Conservation (phyloP, 2,797 vertebrate genomes). For the Urosaurus nigricauda region DNA sequence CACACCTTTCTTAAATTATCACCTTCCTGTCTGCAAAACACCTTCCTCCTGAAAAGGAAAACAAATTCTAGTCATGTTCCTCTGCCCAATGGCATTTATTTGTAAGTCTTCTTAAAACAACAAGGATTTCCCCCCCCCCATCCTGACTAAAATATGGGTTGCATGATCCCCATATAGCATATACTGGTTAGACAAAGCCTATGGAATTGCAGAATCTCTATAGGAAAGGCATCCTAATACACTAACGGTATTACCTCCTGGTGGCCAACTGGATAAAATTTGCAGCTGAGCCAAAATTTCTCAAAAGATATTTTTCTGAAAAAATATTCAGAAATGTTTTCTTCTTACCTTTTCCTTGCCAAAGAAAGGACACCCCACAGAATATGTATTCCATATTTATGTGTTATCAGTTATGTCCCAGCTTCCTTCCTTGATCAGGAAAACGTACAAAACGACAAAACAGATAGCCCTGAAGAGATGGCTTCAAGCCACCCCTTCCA, state of each 20-base stretch:
- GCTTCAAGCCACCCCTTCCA: too few relatives aligned
- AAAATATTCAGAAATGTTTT: background rate
- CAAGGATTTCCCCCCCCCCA: too few relatives aligned
- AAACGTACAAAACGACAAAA: too few relatives aligned
- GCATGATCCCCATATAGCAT: background rate
- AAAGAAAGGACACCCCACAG: background rate
- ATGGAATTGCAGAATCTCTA: background rate
- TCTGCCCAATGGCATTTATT: background rate
- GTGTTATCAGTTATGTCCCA: too few relatives aligned
- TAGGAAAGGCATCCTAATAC: background rate
- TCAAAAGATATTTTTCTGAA: background rate
- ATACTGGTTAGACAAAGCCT: background rate
- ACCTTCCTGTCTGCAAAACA: background rate
- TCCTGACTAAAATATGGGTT: background rate
- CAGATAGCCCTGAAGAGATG: too few relatives aligned
- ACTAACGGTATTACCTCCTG: background rate
- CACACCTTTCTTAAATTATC: background rate
- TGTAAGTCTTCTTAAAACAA: background rate
- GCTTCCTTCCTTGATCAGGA: too few relatives aligned
- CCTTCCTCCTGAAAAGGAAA: background rate
- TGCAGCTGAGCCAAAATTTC: background rate
- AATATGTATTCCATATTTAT: background rate
- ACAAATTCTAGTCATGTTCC: background rate
- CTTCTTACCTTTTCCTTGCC: background rate
- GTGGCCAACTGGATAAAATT: background rate